Conservation (phyloP, 2,797 vertebrate species). For the Neomorphus geoffroyi region DNA sequence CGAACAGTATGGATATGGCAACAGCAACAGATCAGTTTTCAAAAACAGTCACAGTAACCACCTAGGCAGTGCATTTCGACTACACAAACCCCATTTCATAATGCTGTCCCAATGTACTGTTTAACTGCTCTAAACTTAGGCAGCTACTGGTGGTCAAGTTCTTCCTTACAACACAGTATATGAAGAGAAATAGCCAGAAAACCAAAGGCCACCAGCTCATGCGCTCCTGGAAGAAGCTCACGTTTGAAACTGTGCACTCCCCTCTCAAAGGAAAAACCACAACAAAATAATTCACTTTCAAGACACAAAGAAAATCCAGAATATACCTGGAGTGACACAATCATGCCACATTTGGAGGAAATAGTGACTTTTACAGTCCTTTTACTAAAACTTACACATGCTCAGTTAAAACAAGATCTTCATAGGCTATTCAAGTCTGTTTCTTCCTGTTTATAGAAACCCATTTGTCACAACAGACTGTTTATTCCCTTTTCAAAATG, state of each 20-base stretch:
- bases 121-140: not conserved
- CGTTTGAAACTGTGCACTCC: not conserved
- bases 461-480: not conserved
- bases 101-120: not conserved
- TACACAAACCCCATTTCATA: not conserved
- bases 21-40: not conserved
- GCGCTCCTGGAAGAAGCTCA: not conserved
- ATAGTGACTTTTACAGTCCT: not conserved
- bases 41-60: not conserved
- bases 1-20: not conserved
- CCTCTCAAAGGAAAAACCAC: not conserved
- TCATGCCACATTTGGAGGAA: not conserved
- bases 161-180: not conserved
- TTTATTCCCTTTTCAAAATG: not conserved
- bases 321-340: not conserved
- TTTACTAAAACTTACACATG: not conserved
- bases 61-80: not conserved
- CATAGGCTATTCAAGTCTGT: not conserved
- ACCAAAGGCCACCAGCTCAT: not conserved
- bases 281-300: not conserved
- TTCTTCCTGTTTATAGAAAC: not conserved
- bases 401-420: not conserved
- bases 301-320: not conserved
- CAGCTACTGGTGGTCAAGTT: not conserved
- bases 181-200: not conserved